These are phyloP conservation scores for Mustela lutreola DNA, from an alignment of 2,113 vertebrate species.

Conservation along the genomic window DNA sequence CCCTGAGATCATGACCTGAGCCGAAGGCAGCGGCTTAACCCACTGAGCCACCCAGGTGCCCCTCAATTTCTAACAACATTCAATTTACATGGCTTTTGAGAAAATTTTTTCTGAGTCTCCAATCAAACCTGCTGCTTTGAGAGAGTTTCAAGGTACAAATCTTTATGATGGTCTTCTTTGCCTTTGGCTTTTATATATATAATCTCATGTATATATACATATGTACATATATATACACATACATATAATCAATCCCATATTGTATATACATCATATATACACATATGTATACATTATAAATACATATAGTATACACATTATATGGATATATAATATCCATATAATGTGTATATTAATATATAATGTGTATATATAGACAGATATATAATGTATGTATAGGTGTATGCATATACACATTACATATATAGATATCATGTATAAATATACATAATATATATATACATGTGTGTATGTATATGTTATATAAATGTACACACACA, in stretches of 20 bases:
- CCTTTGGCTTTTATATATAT: neutral
- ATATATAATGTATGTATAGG: too few species aligned
- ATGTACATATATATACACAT: neutral
- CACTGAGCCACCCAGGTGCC: too few species aligned
- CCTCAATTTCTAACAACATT: neutral
- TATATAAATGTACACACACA: neutral
- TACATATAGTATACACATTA: too few species aligned
- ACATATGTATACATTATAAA: too few species aligned
- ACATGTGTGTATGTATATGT: neutral
- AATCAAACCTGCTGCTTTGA: neutral
- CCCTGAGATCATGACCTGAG: too few species aligned
- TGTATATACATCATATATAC: too few species aligned
- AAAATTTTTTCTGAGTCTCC: neutral
- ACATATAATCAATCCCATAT: neutral
- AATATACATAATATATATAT: neutral
- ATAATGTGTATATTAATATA: too few species aligned
- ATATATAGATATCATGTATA: neutral
- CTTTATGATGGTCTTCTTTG: neutral
- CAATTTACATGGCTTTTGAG: neutral
- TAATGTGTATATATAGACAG: too few species aligned
- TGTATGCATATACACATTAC: neutral
- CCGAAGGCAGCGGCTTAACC: too few species aligned
- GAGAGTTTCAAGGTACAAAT: neutral
- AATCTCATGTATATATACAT: neutral
- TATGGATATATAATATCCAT: too few species aligned